Conservation (phyloP, 2,888 invertebrate genomes). For the Alloscopus bannaensis region DNA sequence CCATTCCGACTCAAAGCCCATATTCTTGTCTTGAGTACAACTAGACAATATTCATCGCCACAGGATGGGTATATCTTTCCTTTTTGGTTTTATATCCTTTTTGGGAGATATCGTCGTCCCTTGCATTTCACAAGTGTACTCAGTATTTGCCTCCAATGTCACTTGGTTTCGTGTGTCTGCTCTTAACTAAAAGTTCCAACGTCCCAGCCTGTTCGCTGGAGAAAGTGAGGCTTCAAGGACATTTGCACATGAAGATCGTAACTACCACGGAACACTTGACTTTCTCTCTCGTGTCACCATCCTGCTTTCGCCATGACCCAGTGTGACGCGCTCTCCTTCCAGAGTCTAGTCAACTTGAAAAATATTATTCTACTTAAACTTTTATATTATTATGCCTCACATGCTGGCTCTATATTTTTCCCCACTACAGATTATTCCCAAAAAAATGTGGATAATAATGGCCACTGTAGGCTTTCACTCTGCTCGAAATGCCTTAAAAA, state of each 20-base stretch:
- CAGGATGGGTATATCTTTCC: background rate
- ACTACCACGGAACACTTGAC: background rate
- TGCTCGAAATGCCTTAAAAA: no score
- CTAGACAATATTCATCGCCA: no score
- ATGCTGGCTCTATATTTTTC: no score
- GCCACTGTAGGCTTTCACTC: no score
- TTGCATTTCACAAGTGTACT: background rate
- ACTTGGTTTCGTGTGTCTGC: background rate
- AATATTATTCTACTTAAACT: background rate
- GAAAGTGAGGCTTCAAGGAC: constrained; percentile 45
- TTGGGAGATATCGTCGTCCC: background rate
- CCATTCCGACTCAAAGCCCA: constrained; percentile 37
- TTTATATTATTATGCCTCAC: no score
- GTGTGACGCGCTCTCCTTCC: background rate
- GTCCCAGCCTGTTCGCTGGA: constrained; percentile 1
- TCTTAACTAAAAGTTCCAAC: no score
- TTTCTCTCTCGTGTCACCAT: background rate
- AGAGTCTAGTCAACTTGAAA: background rate
- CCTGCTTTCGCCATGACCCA: constrained; percentile 30
- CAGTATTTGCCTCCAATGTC: constrained; percentile 7
- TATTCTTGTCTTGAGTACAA: constrained; percentile 56
- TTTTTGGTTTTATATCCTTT: background rate
- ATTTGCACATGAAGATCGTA: constrained; percentile 12
- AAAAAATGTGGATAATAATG: no score
- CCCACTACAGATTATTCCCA: no score